Percentiles rank a stretch among this genome's conserved stretches.
Evolutionary conservation across 1,140 invertebrate genomes (phyloP).

Genomic region (Aphaenogaster ashmeadi): DNA sequence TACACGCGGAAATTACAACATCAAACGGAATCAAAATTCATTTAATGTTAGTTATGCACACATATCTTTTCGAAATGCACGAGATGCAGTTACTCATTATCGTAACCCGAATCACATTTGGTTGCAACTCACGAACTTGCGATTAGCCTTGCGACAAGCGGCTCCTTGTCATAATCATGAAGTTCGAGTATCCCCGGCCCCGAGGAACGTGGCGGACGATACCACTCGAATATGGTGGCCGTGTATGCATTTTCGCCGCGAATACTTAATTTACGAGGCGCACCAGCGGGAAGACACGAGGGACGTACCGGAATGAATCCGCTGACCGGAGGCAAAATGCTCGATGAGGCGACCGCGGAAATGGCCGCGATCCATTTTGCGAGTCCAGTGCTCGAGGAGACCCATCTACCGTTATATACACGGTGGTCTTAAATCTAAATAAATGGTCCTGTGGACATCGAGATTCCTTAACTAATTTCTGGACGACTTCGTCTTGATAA

Average conservation of each 20-base stretch:
- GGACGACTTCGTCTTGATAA: not conserved
- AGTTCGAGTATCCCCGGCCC: slow-evolving; percentile 12
- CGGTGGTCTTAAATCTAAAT: slow-evolving; percentile 14
- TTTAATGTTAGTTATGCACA: not conserved
- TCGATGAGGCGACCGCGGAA: slow-evolving; percentile 19
- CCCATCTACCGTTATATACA: slow-evolving; percentile 17
- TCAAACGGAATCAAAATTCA: not conserved
- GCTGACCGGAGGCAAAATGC: slow-evolving; percentile 35
- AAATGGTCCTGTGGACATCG: not conserved
- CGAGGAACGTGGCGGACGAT: not conserved
- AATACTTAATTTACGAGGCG: slow-evolving; percentile 55
- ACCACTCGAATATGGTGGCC: not conserved
- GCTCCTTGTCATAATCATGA: slow-evolving; percentile 41
- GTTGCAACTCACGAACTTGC: not conserved
- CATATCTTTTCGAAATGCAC: not conserved
- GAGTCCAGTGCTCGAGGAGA: slow-evolving; percentile 23
- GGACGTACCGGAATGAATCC: slow-evolving; percentile 31
- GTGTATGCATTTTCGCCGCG: slow-evolving; percentile 40
- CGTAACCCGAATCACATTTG: not conserved
- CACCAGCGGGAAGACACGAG: slow-evolving; percentile 12
- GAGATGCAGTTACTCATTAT: not conserved
- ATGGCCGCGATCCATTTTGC: slow-evolving; percentile 63
- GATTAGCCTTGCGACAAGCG: not conserved
- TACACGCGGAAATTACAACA: not conserved
- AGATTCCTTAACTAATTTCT: not conserved